Percentiles rank a stretch among this genome's conserved stretches.
Evolutionary conservation across 2,888 invertebrate genomes (phyloP).

Genomic region (Parasteatoda lunata): DNA sequence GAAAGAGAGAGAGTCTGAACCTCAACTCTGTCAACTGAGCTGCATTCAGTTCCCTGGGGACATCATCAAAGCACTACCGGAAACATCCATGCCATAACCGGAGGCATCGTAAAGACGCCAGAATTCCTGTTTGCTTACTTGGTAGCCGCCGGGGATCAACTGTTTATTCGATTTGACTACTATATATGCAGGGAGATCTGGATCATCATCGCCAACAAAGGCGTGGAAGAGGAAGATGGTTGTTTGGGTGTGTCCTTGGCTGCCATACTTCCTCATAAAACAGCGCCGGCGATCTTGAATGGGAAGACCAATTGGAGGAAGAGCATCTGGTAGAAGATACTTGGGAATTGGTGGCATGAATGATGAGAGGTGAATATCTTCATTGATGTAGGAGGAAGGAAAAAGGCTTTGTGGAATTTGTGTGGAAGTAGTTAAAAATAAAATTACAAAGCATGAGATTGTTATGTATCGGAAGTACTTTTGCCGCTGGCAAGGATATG

Average conservation of each 20-base stretch:
- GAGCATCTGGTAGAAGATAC: background rate
- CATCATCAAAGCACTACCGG: slow-evolving; percentile 37
- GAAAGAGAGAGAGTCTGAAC: background rate
- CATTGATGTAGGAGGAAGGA: too few relatives aligned
- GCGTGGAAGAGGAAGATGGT: background rate
- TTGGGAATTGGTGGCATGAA: background rate
- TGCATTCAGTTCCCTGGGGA: slow-evolving; percentile 11
- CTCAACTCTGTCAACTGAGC: slow-evolving; percentile 22
- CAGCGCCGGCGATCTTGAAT: background rate
- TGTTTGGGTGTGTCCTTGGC: background rate
- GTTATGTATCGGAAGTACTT: too few relatives aligned
- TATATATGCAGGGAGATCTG: background rate
- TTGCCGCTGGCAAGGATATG: too few relatives aligned
- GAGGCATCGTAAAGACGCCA: slow-evolving; percentile 30
- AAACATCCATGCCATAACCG: slow-evolving; percentile 22
- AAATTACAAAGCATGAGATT: too few relatives aligned
- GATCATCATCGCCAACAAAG: background rate
- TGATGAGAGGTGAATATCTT: too few relatives aligned
- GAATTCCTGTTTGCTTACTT: slow-evolving; percentile 32
- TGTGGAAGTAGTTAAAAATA: too few relatives aligned
- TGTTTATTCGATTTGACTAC: slow-evolving; percentile 54
- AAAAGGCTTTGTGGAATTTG: too few relatives aligned
- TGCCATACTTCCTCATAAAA: background rate
- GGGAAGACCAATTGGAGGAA: background rate
- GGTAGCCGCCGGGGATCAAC: slow-evolving; percentile 4